These are phyloP conservation scores for Xiphorhynchus erythropygius DNA, from an alignment of 2,797 vertebrate species.

Conservation along the genomic window DNA sequence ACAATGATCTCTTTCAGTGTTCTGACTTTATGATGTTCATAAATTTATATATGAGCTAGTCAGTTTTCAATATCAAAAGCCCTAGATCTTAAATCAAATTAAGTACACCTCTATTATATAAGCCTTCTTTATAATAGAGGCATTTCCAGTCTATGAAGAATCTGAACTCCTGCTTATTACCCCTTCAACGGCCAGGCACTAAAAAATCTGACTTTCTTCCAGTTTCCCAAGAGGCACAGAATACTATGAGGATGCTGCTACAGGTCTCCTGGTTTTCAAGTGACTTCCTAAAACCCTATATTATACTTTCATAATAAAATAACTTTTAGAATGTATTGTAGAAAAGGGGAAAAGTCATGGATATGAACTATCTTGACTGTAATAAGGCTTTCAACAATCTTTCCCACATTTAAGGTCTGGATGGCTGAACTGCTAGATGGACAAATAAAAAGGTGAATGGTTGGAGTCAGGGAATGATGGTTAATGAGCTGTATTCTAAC, in stretches of 20 bases:
- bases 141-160: not conserved
- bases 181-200: not conserved
- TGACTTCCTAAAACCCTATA: not conserved
- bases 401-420: not conserved
- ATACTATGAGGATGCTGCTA: not conserved
- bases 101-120: not conserved
- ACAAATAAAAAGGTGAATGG: not conserved
- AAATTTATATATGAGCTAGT: not conserved
- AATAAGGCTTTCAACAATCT: not conserved
- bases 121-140: not conserved
- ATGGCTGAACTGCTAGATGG: not conserved
- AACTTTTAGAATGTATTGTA: rapidly evolving
- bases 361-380: not conserved
- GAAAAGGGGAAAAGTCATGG: not conserved
- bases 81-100: not conserved
- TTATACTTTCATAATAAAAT: not conserved
- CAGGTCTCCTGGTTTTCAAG: not conserved
- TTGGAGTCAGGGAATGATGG: not conserved
- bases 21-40: not conserved
- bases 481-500: not conserved
- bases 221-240: not conserved
- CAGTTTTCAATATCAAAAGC: not conserved
- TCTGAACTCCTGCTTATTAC: not conserved
- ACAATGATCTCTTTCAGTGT: not conserved
- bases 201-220: not conserved